A percentile compares a stretch with the other conserved stretches of the same genome.
Conservation (phyloP, 2,797 vertebrate species). For the Pseudochaenichthys georgianus region DNA sequence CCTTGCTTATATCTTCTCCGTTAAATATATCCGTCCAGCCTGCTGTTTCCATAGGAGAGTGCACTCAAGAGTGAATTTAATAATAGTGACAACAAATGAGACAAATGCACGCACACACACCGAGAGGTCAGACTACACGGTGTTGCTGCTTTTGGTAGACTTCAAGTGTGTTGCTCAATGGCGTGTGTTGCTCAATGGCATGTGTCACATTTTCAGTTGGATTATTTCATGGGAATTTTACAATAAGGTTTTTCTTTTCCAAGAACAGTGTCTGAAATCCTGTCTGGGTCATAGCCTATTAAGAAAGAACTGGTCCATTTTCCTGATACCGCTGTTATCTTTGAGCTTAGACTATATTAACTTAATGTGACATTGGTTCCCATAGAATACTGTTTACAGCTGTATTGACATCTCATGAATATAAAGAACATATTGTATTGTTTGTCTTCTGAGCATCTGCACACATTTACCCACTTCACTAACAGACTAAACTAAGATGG, state of each 20-base stretch:
- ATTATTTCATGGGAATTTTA: slow-evolving; percentile 67
- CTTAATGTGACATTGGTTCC: slow-evolving; percentile 73
- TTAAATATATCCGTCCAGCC: slow-evolving; percentile 10
- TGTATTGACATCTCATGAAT: slow-evolving; percentile 43
- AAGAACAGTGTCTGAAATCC: slow-evolving; percentile 66
- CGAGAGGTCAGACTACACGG: slow-evolving; percentile 34
- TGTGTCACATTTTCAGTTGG: slow-evolving; percentile 34
- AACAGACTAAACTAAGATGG: background rate
- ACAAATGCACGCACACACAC: background rate
- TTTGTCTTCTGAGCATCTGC: slow-evolving; percentile 22
- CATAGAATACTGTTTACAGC: slow-evolving; percentile 47
- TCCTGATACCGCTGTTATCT: slow-evolving; percentile 68
- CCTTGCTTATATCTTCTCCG: slow-evolving; percentile 26
- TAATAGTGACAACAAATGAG: slow-evolving; percentile 29
- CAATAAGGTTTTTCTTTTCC: slow-evolving; percentile 30
- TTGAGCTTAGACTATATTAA: slow-evolving; percentile 77
- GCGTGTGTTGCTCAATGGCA: slow-evolving; percentile 60
- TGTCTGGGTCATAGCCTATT: slow-evolving; percentile 71
- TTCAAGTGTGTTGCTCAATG: slow-evolving; percentile 57
- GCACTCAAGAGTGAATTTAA: background rate
- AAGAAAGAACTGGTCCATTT: slow-evolving; percentile 53
- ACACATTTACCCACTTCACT: background rate
- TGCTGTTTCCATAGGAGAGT: slow-evolving; percentile 16
- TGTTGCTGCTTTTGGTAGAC: slow-evolving; percentile 16
- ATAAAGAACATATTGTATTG: slow-evolving; percentile 52